Base-by-base conservation (phyloP, 2,888 invertebrate genomes). In the Chrysolina oricalcia region DNA sequence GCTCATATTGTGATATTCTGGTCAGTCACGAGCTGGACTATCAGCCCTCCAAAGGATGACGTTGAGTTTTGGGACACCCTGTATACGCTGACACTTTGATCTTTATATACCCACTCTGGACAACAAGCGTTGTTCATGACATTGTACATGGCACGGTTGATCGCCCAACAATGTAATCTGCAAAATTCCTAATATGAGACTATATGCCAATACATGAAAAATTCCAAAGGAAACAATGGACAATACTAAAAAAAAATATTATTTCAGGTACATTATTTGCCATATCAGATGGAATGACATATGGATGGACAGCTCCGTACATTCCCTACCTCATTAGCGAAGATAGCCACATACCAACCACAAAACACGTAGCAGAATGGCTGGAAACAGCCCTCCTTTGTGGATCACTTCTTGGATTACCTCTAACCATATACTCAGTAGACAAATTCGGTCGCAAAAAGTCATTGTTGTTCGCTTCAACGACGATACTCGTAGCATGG, bases 241-340 rank as follows among this genome's bases (percentile, higher is more conserved):
- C 8, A 35, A 35, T 35, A 35, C 86, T 87, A 59, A 82, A 89
- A 88, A 86, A 77, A 88, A 88, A 8, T 73, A 88, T 17, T 86
- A 87, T 64, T 87, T 87, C n/a, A 85, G 35, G 35, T 35, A 35
- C 35, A 35, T 8, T 35, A 35, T 35, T 35, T 35, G 35, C 35
- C 4, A 35, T 89, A 63, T 87, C 88, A n/a, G 89, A 89, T 85
- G 89, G 89, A 46, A 88, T 89, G 86, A 87, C 88, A 76, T 89
- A 89, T 70, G 88, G 87, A 11, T 89, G 89, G 89, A 87, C 88
- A 21, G 86, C 88, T 1, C 88, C 89, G 6, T 82, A 87, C 10
- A 84, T 88, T n/a, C 89, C 88, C 2, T 82, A 87, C 43, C 81
- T 89, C 4, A 76, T 85, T 65, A 73, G 80, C 9, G 74, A 77